Conservation (phyloP, 2,888 invertebrate genomes). For the Brassicogethes aeneus region DNA sequence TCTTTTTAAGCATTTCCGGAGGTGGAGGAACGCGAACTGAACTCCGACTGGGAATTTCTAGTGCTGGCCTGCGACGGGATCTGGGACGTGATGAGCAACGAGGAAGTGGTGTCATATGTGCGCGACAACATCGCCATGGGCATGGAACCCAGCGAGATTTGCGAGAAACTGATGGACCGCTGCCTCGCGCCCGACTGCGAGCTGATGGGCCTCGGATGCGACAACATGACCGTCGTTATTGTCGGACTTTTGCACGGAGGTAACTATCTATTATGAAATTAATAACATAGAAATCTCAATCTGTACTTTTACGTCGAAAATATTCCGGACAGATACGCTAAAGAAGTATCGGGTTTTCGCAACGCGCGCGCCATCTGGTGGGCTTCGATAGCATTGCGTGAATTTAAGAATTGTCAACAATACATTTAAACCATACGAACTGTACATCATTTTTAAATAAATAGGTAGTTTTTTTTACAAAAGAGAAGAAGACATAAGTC, state of each 20-base stretch:
- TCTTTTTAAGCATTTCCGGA: slow-evolving; percentile 95
- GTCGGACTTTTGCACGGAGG: slow-evolving; percentile 64
- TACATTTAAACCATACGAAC: too few species aligned
- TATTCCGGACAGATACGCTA: slow-evolving; percentile 24
- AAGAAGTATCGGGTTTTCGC: too few species aligned
- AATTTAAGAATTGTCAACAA: too few species aligned
- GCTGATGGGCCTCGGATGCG: slow-evolving; percentile 95
- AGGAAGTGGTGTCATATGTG: slow-evolving; percentile 89
- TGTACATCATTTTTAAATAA: too few species aligned
- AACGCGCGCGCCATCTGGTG: too few species aligned
- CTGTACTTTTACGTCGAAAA: too few species aligned
- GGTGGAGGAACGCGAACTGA: slow-evolving; percentile 70
- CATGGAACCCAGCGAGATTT: slow-evolving; percentile 88
- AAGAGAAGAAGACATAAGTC: too few species aligned
- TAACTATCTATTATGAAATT: slow-evolving; percentile 43
- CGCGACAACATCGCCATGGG: slow-evolving; percentile 71
- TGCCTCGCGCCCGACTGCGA: slow-evolving; percentile 96
- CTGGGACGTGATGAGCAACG: slow-evolving; percentile 96
- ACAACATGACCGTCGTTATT: slow-evolving; percentile 97
- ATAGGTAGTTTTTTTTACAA: too few species aligned
- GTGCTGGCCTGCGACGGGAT: slow-evolving; percentile 98
- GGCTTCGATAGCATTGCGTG: too few species aligned
- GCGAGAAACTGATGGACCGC: slow-evolving; percentile 89
- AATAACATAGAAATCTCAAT: too few species aligned
- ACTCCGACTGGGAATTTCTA: slow-evolving; percentile 89